phyloP scores from a whole-genome alignment of 1,140 invertebrate genomes.

The Prorops nasuta region DNA sequence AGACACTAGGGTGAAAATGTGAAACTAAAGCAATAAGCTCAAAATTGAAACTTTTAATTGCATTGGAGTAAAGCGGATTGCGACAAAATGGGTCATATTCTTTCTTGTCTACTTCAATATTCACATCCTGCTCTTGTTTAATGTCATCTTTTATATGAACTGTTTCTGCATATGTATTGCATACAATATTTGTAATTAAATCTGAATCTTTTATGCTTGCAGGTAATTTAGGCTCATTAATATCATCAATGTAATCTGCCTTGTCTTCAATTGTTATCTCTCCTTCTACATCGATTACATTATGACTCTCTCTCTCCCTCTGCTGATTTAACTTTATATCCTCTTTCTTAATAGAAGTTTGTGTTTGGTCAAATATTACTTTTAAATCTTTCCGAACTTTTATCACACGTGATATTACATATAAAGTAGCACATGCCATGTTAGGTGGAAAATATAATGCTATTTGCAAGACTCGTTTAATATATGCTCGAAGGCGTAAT shows the following conservation, averaged over 20 bases:
- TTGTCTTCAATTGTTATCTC: no score
- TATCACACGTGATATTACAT: slow-evolving; percentile 73
- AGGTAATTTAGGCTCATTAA: no score
- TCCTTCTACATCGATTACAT: no score
- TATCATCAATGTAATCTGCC: no score
- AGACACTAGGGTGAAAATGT: slow-evolving; percentile 91
- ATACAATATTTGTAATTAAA: not conserved
- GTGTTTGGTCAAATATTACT: slow-evolving; percentile 15
- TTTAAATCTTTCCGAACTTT: slow-evolving; percentile 26
- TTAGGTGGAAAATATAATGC: slow-evolving; percentile 52
- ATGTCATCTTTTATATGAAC: slow-evolving; percentile 14
- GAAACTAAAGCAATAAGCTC: slow-evolving; percentile 71
- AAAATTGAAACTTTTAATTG: slow-evolving; percentile 65
- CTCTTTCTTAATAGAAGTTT: slow-evolving; percentile 36
- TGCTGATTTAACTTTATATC: slow-evolving; percentile 14
- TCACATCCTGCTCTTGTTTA: slow-evolving; percentile 25
- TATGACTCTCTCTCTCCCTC: slow-evolving; percentile 39
- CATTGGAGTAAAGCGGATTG: slow-evolving; percentile 82
- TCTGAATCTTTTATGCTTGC: not conserved
- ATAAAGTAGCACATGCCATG: slow-evolving; percentile 72
- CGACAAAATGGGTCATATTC: slow-evolving; percentile 73
- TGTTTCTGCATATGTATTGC: not conserved
- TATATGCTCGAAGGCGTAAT: slow-evolving; percentile 75
- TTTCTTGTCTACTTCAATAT: slow-evolving; percentile 10
- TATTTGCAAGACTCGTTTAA: slow-evolving; percentile 87